Percentiles rank a stretch among this genome's conserved stretches.
Evolutionary conservation across 2,888 invertebrate genomes (phyloP).

Genomic region (Fragum whitleyi): DNA sequence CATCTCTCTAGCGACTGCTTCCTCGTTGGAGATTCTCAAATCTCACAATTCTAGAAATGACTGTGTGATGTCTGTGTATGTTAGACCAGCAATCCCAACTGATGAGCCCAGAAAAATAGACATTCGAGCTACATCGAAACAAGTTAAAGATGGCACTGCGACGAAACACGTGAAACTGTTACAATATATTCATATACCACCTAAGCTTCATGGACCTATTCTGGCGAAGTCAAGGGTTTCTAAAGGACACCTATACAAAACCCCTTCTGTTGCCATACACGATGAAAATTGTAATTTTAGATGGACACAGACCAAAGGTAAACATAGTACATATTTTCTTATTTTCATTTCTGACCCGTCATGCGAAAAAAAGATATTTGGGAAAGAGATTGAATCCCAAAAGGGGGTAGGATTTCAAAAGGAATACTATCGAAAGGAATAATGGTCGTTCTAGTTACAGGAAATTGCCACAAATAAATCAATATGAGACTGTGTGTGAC

Average conservation of each 20-base stretch:
- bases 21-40: slow-evolving; percentile 27
- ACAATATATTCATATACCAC: background rate
- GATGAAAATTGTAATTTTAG: background rate
- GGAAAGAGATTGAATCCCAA: too few species aligned
- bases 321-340: too few species aligned
- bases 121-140: slow-evolving; percentile 31
- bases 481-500: too few species aligned
- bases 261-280: background rate
- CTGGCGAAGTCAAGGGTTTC: background rate
- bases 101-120: slow-evolving; percentile 19
- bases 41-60: slow-evolving; percentile 24
- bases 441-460: too few species aligned
- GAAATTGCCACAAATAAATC: too few species aligned
- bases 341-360: too few species aligned
- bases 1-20: background rate
- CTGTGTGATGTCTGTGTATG: slow-evolving; percentile 31
- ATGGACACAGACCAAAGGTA: slow-evolving; percentile 18
- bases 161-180: slow-evolving; percentile 13
- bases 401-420: too few species aligned
- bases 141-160: slow-evolving; percentile 33
- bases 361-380: too few species aligned
- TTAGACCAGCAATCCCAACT: slow-evolving; percentile 8
- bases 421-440: too few species aligned
- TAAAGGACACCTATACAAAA: slow-evolving; percentile 7
- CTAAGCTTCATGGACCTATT: slow-evolving; percentile 5